Percentiles rank a stretch among this genome's conserved stretches.
Evolutionary conservation across 1,140 invertebrate species (phyloP).

Genomic region (Aphaenogaster ashmeadi): DNA sequence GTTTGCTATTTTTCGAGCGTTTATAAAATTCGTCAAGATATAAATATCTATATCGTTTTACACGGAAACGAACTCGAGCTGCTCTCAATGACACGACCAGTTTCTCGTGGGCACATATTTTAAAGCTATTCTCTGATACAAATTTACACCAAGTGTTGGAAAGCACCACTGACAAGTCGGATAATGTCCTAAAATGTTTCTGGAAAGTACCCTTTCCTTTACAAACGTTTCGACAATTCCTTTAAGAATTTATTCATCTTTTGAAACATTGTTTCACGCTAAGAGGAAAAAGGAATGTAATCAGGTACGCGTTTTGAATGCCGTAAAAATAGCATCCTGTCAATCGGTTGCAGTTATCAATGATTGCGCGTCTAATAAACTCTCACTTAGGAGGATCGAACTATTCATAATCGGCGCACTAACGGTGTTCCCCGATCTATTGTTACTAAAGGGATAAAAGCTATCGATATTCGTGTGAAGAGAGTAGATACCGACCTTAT

Average conservation of each 20-base stretch:
- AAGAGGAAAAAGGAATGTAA: slow-evolving; percentile 8
- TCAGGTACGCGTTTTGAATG: slow-evolving; percentile 40
- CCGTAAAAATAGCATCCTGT: slow-evolving; percentile 55
- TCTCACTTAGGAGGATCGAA: slow-evolving; percentile 83
- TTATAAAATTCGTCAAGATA: not conserved
- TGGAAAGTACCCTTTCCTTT: slow-evolving; percentile 12
- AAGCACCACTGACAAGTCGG: not conserved
- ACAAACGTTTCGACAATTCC: not conserved
- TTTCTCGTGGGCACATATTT: not conserved
- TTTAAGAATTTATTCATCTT: not conserved
- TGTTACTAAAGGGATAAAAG: slow-evolving; percentile 86
- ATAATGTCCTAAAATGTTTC: not conserved
- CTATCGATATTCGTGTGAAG: slow-evolving; percentile 85
- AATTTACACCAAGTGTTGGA: not conserved
- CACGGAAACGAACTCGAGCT: not conserved
- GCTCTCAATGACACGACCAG: not conserved
- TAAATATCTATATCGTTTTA: slow-evolving; percentile 11
- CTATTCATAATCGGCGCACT: slow-evolving; percentile 85
- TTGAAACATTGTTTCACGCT: not conserved
- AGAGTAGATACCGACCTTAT: slow-evolving; percentile 79
- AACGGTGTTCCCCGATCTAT: slow-evolving; percentile 79
- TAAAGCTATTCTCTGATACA: slow-evolving; percentile 3
- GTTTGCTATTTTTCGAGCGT: not conserved
- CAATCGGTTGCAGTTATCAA: slow-evolving; percentile 83
- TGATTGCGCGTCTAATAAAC: slow-evolving; percentile 83